Evolutionary conservation across 2,113 vertebrate genomes (phyloP).

Genomic region (Harpagus bidentatus): DNA sequence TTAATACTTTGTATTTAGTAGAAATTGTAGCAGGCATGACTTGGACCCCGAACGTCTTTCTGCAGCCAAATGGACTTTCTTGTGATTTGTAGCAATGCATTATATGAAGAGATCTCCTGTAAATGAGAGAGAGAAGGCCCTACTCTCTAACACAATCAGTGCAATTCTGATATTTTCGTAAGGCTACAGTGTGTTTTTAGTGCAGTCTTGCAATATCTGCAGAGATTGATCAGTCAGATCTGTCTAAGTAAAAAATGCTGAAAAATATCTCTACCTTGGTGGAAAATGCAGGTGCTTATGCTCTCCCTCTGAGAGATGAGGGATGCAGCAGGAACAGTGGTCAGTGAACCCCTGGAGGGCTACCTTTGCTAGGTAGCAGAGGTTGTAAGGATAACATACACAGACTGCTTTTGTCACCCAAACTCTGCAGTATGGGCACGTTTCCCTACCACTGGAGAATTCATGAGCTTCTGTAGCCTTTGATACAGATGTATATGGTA

Average conservation of each 20-base stretch:
- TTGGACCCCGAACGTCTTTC: not conserved
- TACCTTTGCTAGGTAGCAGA: not conserved
- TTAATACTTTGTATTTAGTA: not conserved
- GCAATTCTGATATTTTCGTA: not conserved
- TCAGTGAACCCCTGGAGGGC: not conserved
- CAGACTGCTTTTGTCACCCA: slow-evolving; percentile 44
- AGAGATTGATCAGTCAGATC: not conserved
- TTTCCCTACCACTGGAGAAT: slow-evolving; percentile 48
- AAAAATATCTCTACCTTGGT: not conserved
- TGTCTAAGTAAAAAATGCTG: not conserved
- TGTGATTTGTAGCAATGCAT: not conserved
- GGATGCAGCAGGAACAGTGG: not conserved
- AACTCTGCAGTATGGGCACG: slow-evolving; percentile 60
- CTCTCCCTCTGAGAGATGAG: not conserved
- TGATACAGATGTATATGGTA: slow-evolving; percentile 56
- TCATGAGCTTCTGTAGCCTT: slow-evolving; percentile 44
- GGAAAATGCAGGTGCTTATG: not conserved
- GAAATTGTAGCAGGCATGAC: not conserved
- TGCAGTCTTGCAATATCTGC: not conserved
- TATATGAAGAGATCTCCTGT: not conserved
- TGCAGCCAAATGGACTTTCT: not conserved
- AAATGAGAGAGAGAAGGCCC: not conserved
- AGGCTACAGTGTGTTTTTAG: not conserved
- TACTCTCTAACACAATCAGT: not conserved
- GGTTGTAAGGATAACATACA: not conserved